Percentiles rank a stretch among this genome's conserved stretches.
phyloP scores from a whole-genome alignment of 2,113 vertebrate genomes.

The Kobus ellipsiprymnus region DNA sequence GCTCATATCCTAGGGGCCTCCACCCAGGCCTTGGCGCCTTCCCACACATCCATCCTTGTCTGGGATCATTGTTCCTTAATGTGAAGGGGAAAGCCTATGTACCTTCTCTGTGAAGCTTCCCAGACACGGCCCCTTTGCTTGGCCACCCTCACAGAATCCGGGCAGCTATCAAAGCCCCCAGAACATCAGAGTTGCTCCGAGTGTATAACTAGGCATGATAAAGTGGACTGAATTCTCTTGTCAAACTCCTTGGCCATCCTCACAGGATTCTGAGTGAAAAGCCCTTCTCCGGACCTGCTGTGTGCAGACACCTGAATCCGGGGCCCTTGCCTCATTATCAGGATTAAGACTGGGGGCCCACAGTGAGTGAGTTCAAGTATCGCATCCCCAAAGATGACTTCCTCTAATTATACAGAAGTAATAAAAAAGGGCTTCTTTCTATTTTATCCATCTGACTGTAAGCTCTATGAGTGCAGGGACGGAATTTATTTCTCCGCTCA shows the following conservation, averaged over 20 bases:
- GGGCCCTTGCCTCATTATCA: not conserved
- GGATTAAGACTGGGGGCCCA: not conserved
- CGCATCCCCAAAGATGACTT: not conserved
- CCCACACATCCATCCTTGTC: not conserved
- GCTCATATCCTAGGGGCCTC: not conserved
- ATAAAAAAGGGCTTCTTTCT: not conserved
- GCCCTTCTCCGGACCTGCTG: not conserved
- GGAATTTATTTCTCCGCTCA: not conserved
- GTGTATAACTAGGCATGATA: accelerated
- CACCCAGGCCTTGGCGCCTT: not conserved
- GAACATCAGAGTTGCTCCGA: accelerated
- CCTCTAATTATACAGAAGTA: not conserved
- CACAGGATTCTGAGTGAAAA: not conserved
- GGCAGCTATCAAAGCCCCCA: not conserved
- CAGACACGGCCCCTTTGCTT: not conserved
- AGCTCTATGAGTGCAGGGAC: not conserved
- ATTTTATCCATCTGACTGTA: not conserved
- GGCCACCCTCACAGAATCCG: not conserved
- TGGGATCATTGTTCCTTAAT: not conserved
- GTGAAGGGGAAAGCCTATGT: not conserved
- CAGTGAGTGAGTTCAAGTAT: not conserved
- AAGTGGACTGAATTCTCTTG: not conserved
- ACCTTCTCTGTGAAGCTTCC: not conserved
- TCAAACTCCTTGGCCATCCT: not conserved
- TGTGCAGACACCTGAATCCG: not conserved